These are phyloP conservation scores for Lemur catta DNA, from an alignment of 2,797 vertebrate species.

Conservation along the genomic window DNA sequence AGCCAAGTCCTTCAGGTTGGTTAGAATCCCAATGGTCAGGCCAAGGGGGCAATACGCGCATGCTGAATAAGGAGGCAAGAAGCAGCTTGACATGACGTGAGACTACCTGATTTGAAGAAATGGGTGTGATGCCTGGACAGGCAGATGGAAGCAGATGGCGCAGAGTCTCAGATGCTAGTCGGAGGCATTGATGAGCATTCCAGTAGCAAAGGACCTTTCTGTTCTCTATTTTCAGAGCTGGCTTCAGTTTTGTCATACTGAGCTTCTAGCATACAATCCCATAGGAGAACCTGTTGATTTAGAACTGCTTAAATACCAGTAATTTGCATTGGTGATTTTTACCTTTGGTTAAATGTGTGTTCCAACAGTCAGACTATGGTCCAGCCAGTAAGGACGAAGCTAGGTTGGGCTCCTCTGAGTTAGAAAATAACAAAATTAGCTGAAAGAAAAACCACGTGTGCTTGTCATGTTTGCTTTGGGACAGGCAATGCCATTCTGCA, in stretches of 20 bases:
- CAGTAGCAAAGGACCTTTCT: not conserved
- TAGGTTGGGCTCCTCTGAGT: not conserved
- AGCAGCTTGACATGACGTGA: not conserved
- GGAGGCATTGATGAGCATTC: not conserved
- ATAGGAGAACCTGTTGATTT: not conserved
- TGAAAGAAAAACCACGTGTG: not conserved
- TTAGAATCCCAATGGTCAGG: not conserved
- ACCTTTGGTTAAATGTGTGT: not conserved
- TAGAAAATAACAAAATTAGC: not conserved
- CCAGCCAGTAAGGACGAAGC: not conserved
- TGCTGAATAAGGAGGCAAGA: not conserved
- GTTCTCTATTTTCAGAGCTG: not conserved
- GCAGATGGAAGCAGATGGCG: not conserved
- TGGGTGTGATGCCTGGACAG: not conserved
- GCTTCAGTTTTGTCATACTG: not conserved
- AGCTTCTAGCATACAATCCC: not conserved
- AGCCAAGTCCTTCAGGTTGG: not conserved
- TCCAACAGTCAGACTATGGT: not conserved
- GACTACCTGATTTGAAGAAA: not conserved
- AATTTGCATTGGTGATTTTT: not conserved
- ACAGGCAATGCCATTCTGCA: not conserved
- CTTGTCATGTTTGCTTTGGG: not conserved
- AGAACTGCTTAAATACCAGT: not conserved
- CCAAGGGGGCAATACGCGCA: not conserved
- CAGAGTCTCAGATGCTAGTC: not conserved